Percentiles rank a stretch among this genome's conserved stretches.
These are phyloP conservation scores for Drosophila stalkeri DNA, from an alignment of 2,888 invertebrate genomes.

Conservation along the genomic window DNA sequence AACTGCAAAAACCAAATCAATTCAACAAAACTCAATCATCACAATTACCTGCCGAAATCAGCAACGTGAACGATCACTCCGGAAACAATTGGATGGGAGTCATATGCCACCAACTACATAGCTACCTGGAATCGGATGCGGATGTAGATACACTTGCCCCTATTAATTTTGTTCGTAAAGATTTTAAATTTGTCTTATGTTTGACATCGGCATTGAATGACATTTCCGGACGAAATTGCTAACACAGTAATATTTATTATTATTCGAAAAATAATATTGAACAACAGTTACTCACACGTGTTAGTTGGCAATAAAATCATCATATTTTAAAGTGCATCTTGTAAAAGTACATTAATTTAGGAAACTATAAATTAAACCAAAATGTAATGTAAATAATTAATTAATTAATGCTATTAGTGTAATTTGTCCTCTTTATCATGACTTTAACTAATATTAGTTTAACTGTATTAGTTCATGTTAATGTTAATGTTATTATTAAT, in stretches of 20 bases:
- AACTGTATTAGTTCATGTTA: not conserved
- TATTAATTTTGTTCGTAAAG: conserved; percentile 11
- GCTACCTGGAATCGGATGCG: conserved; percentile 24
- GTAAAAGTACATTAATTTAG: conserved; percentile 2
- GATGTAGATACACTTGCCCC: not conserved
- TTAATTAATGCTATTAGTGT: conserved; percentile 14
- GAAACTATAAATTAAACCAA: not conserved
- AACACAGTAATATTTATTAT: conserved; percentile 23
- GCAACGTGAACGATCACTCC: not conserved
- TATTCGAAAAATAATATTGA: conserved; percentile 31
- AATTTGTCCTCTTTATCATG: conserved; percentile 19
- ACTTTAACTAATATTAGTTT: conserved; percentile 22
- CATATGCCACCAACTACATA: conserved; percentile 54
- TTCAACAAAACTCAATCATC: not conserved
- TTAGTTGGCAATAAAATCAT: conserved; percentile 2
- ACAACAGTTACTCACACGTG: not conserved
- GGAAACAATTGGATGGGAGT: not conserved
- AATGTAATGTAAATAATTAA: not conserved
- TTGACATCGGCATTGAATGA: conserved; percentile 28
- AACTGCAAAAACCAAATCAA: conserved; percentile 8
- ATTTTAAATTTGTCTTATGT: conserved; percentile 1
- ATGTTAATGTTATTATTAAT: not conserved
- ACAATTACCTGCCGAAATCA: conserved; percentile 1
- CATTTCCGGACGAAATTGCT: conserved; percentile 24
- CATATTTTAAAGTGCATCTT: not conserved